These are phyloP conservation scores for Drosophila quadrilineata DNA, from an alignment of 1,140 invertebrate species.

Conservation along the genomic window DNA sequence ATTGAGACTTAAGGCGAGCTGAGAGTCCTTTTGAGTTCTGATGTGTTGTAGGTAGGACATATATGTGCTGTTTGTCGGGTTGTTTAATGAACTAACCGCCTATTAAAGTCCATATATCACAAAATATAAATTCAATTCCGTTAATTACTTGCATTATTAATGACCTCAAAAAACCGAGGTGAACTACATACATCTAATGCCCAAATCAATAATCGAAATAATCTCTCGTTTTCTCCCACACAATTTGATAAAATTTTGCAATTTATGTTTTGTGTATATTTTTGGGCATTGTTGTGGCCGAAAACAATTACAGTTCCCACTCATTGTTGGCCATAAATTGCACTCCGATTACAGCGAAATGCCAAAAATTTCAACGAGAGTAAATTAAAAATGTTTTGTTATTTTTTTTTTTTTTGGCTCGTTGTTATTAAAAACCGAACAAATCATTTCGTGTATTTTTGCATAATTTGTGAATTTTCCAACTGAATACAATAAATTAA, in stretches of 20 bases:
- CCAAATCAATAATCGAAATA: too few relatives aligned
- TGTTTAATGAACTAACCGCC: not conserved
- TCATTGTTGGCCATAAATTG: slow-evolving; percentile 19
- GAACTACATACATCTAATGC: too few relatives aligned
- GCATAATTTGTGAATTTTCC: slow-evolving; percentile 3
- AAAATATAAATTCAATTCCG: too few relatives aligned
- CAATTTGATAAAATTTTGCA: too few relatives aligned
- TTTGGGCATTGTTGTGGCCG: not conserved
- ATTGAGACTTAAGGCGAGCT: slow-evolving; percentile 48
- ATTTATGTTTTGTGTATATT: too few relatives aligned
- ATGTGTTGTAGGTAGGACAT: slow-evolving; percentile 39
- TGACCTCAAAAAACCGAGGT: too few relatives aligned
- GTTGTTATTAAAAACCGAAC: not conserved
- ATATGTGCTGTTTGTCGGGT: slow-evolving; percentile 8
- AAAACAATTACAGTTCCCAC: slow-evolving; percentile 21
- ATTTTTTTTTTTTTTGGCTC: slow-evolving; percentile 10
- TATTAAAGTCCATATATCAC: too few relatives aligned
- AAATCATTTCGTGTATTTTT: too few relatives aligned
- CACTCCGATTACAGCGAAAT: slow-evolving; percentile 1
- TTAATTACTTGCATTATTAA: too few relatives aligned
- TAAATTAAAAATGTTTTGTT: slow-evolving; percentile 22
- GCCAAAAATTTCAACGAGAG: not conserved
- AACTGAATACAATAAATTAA: slow-evolving; percentile 48
- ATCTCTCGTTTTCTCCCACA: too few relatives aligned
- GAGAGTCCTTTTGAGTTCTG: slow-evolving; percentile 35